These are phyloP conservation scores for Melanotaenia parkinsoni DNA, from an alignment of 2,797 vertebrate species.

Conservation along the genomic window DNA sequence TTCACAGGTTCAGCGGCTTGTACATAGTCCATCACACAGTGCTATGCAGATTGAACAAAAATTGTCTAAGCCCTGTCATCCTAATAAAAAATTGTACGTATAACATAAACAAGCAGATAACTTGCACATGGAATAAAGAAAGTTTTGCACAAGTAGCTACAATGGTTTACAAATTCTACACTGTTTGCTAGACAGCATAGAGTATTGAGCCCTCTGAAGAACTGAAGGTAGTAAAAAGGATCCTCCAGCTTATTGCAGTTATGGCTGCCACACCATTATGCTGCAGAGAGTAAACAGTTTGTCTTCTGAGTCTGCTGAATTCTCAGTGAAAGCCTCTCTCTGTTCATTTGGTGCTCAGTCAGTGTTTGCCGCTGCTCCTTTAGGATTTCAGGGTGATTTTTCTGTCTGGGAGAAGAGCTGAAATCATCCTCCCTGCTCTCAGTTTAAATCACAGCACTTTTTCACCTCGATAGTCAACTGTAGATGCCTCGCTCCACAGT, in stretches of 20 bases:
- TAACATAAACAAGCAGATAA: background rate
- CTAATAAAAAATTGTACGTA: background rate
- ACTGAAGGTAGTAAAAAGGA: constrained; percentile 14
- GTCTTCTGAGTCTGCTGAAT: constrained; percentile 28
- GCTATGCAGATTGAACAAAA: background rate
- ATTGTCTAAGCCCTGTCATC: background rate
- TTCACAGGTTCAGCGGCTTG: background rate
- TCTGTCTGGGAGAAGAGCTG: constrained; percentile 49
- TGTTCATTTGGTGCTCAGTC: constrained; percentile 51
- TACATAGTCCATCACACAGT: background rate
- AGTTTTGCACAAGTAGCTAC: background rate
- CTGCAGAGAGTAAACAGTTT: constrained; percentile 35
- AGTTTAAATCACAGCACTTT: constrained; percentile 55
- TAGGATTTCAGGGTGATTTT: constrained; percentile 33
- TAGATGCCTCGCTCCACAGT: constrained; percentile 28
- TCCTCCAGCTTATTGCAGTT: constrained; percentile 28
- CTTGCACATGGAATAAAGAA: background rate
- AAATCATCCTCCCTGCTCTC: constrained; percentile 53
- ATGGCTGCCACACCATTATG: constrained; percentile 19
- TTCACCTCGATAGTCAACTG: constrained; percentile 49
- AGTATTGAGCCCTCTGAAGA: background rate
- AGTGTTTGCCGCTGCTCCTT: constrained; percentile 46
- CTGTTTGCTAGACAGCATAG: background rate
- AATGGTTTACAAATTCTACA: background rate
- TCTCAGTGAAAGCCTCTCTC: constrained; percentile 41